These are phyloP conservation scores for Peromyscus aztecus DNA, from an alignment of 2,797 vertebrate genomes.

Conservation along the genomic window DNA sequence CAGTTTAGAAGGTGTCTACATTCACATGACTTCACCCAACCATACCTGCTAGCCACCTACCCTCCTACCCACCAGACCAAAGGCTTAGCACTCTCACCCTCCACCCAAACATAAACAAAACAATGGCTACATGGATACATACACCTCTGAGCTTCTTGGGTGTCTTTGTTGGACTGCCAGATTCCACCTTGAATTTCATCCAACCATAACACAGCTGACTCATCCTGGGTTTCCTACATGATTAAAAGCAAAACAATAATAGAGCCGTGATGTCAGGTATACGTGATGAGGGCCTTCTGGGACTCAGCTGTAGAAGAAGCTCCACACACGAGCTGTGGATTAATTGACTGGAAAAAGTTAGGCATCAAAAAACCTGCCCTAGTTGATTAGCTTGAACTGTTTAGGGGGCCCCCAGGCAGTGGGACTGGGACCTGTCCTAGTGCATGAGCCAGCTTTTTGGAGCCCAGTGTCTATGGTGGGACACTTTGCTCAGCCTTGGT, in stretches of 20 bases:
- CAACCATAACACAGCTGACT: slow-evolving; percentile 97
- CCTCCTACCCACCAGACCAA: too few species aligned
- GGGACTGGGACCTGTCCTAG: too few species aligned
- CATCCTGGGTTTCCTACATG: slow-evolving; percentile 95
- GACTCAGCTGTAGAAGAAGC: background rate
- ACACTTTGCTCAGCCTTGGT: too few species aligned
- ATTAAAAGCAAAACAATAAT: background rate
- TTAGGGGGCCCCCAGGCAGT: too few species aligned
- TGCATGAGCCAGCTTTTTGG: too few species aligned
- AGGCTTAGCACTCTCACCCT: too few species aligned
- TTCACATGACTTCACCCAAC: background rate
- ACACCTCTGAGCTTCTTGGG: slow-evolving; percentile 95
- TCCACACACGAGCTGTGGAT: background rate
- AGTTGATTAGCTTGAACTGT: background rate
- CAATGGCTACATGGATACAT: slow-evolving; percentile 76
- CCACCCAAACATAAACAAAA: background rate
- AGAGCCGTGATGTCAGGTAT: background rate
- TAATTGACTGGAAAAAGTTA: background rate
- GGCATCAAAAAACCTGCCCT: background rate
- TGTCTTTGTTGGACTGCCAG: slow-evolving; percentile 94
- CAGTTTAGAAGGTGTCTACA: background rate
- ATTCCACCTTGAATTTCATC: slow-evolving; percentile 98
- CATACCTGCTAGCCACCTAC: background rate
- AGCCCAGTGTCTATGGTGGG: too few species aligned
- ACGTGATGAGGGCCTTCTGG: background rate